Base-by-base conservation (phyloP, 2,797 vertebrate genomes). In the Channallabes apus region DNA sequence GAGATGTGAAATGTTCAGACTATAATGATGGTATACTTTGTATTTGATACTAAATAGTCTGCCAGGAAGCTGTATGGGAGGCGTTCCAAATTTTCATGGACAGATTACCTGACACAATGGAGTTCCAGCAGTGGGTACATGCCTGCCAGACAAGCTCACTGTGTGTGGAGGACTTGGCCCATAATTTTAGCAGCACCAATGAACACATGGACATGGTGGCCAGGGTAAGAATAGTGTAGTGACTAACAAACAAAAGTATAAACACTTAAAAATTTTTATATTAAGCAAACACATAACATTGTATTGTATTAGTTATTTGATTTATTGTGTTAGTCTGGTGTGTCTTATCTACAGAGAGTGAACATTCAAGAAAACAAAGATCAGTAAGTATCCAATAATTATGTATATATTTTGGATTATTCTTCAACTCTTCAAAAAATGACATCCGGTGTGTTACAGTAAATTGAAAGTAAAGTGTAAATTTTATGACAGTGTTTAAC, bases 61-160 rank as follows among this genome's bases (percentile, higher is more conserved):
- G 98, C 91, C 98, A 99, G 94, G 97, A 99, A 92, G 97, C 95
- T 8, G 96, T 98, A 5, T 99, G 98, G 98, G 97, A 99, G 93
- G 97, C 97, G 0, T 98, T 97, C 87, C 94, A 96, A 73, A 95
- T 98, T 91, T 99, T 99, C 92, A 91, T 98, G 92, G 97, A 98
- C 94, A 92, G 96, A 86, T 96, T 98, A 87, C 97, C 98, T n/a
- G 95, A 95, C 89, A 94, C 95, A 17, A 93, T 92, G 46, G 98
- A 99, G 91, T 98, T 98, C 92, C 94, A 95, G 84, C 91, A 93
- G 83, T 99, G 98, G 98, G 96, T 99, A 69, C 93, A 93, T 87
- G 89, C 94, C 91, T 99, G 98, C 92, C 97, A 98, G 89, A 94
- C 92, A 84, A 95, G 97, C 90, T 96, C 96, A 80, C 96, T 98